phyloP scores from a whole-genome alignment of 2,113 vertebrate species.

The Macaca mulatta region DNA sequence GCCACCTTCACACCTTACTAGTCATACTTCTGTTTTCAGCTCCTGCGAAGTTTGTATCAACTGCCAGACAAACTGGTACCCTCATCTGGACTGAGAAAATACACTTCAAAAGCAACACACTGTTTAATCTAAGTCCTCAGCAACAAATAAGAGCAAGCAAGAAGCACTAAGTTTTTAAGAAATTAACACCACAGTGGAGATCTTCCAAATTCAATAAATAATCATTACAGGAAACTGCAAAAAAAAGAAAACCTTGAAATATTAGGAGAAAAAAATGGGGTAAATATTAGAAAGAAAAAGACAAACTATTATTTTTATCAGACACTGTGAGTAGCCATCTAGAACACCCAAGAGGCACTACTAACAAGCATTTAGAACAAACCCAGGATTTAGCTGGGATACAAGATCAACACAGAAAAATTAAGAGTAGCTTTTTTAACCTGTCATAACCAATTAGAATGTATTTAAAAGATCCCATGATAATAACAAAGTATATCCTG shows the following conservation, averaged over 20 bases:
- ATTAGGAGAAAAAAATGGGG: neutral
- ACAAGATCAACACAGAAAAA: neutral
- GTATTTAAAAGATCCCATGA: neutral
- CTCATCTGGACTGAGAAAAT: neutral
- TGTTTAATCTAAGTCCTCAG: neutral
- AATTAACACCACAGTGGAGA: neutral
- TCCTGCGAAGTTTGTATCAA: neutral
- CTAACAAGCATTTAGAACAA: constrained; percentile 18
- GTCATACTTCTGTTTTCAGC: neutral
- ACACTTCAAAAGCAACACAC: neutral
- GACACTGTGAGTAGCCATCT: neutral
- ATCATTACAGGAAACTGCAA: neutral
- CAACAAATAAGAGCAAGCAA: neutral
- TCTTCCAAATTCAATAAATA: neutral
- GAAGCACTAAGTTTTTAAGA: neutral
- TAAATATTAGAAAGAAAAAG: neutral
- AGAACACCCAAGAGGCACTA: neutral
- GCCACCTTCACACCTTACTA: neutral
- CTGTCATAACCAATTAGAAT: neutral
- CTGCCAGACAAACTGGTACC: neutral
- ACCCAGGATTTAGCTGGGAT: neutral
- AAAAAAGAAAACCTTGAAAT: neutral
- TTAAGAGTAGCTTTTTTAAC: neutral
- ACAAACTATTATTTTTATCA: neutral
- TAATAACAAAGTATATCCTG: neutral